phyloP scores from a whole-genome alignment of 2,797 vertebrate genomes.

The Todus mexicanus region DNA sequence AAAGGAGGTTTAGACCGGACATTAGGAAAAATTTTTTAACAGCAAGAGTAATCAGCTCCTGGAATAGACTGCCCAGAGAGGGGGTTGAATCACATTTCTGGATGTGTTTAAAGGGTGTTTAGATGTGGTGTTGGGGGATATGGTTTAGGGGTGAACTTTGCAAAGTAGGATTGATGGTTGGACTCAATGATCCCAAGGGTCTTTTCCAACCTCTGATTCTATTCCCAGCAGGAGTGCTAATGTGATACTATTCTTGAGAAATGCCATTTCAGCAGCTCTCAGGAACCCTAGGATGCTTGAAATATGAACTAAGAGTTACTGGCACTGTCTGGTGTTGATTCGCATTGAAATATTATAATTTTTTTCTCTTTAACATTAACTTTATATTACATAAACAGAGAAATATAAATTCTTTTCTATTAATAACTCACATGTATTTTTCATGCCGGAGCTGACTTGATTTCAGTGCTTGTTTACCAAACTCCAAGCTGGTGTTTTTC shows the following conservation, averaged over 20 bases:
- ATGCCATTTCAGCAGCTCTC: not conserved
- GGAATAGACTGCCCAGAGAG: too few species aligned
- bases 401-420: not conserved
- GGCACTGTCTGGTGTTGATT: not conserved
- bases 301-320: not conserved
- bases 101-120: too few species aligned
- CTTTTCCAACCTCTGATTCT: too few species aligned
- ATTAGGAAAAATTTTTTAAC: too few species aligned
- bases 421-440: not conserved
- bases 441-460: not conserved
- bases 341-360: not conserved
- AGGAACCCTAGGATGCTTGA: not conserved
- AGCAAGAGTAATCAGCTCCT: too few species aligned
- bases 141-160: too few species aligned
- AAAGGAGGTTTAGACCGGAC: too few species aligned
- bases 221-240: not conserved
- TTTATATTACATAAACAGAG: not conserved
- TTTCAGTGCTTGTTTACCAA: not conserved
- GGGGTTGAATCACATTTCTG: too few species aligned
- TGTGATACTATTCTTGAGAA: not conserved
- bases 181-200: too few species aligned
- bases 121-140: too few species aligned
- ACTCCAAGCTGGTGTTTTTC: not conserved
- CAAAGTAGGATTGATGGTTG: too few species aligned
- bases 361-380: not conserved